Evolutionary conservation across 2,113 vertebrate species (phyloP).

Genomic region (Takifugu flavidus): DNA sequence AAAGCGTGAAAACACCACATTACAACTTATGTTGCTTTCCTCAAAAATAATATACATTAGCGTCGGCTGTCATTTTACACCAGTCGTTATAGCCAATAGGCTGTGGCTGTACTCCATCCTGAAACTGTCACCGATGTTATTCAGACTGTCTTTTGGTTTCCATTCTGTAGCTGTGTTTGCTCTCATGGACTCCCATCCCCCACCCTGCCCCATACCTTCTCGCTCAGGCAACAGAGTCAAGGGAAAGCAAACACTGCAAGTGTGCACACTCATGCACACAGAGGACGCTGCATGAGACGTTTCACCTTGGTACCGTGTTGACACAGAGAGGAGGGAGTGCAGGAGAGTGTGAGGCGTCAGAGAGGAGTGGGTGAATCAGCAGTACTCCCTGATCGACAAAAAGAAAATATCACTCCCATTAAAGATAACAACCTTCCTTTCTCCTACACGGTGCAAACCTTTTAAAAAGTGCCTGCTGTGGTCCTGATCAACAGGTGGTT

Average conservation of each 20-base stretch:
- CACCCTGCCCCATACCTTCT: slow-evolving; percentile 30
- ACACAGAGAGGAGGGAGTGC: slow-evolving; percentile 10
- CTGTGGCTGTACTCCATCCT: too few species aligned
- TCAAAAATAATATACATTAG: too few species aligned
- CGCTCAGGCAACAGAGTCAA: slow-evolving; percentile 51
- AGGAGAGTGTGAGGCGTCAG: slow-evolving; percentile 1
- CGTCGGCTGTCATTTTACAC: too few species aligned
- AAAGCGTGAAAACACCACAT: too few species aligned
- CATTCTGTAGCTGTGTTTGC: slow-evolving; percentile 34
- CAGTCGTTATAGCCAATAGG: too few species aligned
- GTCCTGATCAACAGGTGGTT: too few species aligned
- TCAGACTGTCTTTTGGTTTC: slow-evolving; percentile 25
- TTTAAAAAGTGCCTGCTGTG: too few species aligned
- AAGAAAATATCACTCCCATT: too few species aligned
- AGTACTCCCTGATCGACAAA: neutral
- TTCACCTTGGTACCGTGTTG: slow-evolving; percentile 59
- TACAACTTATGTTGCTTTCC: too few species aligned
- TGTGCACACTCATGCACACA: slow-evolving; percentile 39
- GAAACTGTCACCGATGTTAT: neutral
- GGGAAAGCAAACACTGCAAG: slow-evolving; percentile 51
- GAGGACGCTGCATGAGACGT: slow-evolving; percentile 31
- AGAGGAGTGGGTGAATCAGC: slow-evolving; percentile 44
- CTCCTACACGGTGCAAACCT: too few species aligned
- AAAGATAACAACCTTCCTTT: too few species aligned
- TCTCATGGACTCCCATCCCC: slow-evolving; percentile 36